Conservation (phyloP, 1,140 invertebrate species). For the Brachionus asplanchnoidis region DNA sequence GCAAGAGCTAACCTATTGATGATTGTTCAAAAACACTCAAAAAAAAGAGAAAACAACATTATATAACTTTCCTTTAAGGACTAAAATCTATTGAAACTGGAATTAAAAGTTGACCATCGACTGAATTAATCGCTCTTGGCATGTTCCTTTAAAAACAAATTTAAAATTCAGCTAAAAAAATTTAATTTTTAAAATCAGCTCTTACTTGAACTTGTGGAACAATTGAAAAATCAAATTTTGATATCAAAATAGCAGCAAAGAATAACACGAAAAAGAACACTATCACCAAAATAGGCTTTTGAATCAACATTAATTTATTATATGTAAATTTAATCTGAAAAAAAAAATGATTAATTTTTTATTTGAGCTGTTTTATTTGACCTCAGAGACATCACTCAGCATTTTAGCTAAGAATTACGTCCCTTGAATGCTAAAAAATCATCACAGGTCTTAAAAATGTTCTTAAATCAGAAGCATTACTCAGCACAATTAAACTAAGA, state of each 20-base stretch:
- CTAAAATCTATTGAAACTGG: neutral
- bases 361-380: neutral
- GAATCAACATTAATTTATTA: slow-evolving; percentile 3
- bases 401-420: slow-evolving; percentile 20
- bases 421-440: slow-evolving; percentile 27
- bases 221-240: slow-evolving; percentile 29
- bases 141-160: neutral
- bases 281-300: slow-evolving; percentile 30
- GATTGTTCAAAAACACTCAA: neutral
- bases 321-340: slow-evolving; percentile 7
- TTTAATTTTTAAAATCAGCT: neutral
- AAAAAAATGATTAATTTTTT: neutral
- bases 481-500: neutral
- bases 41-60: neutral
- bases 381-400: slow-evolving; percentile 27
- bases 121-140: neutral
- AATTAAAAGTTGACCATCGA: neutral
- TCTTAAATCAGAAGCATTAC: neutral
- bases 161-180: neutral
- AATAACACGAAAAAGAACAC: slow-evolving; percentile 29
- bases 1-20: neutral
- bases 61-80: neutral
- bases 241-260: slow-evolving; percentile 9
- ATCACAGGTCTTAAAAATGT: neutral
- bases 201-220: slow-evolving; percentile 16